These are phyloP conservation scores for Dromiciops gliroides DNA, from an alignment of 2,113 vertebrate genomes.

Conservation along the genomic window DNA sequence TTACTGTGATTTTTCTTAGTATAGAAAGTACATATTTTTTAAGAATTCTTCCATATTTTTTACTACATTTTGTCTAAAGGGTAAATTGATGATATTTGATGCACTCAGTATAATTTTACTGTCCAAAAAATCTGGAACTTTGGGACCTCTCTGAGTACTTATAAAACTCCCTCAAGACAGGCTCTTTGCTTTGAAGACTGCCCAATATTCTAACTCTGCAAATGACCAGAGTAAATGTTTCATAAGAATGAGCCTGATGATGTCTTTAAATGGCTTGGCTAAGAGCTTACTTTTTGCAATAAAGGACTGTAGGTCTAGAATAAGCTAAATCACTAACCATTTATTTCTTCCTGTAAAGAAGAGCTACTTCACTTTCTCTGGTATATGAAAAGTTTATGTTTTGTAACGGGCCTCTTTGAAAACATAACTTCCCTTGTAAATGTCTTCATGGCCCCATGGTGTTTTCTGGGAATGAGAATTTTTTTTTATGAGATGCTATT, in stretches of 20 bases:
- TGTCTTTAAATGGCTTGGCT: not conserved
- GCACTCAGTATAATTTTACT: not conserved
- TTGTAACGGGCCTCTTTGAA: not conserved
- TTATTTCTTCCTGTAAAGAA: not conserved
- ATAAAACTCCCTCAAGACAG: not conserved
- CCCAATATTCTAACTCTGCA: not conserved
- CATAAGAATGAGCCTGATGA: not conserved
- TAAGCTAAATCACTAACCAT: not conserved
- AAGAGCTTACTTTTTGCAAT: not conserved
- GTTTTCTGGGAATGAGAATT: not conserved
- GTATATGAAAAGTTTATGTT: not conserved
- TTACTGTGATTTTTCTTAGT: constrained; percentile 28
- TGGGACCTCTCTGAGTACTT: not conserved
- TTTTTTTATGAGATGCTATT: constrained; percentile 21
- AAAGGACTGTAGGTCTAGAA: not conserved
- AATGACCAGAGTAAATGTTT: not conserved
- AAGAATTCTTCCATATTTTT: constrained; percentile 17
- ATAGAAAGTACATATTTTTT: constrained; percentile 12
- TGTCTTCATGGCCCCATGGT: not conserved
- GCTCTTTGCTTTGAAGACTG: not conserved
- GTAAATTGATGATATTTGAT: constrained; percentile 28
- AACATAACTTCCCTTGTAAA: not conserved
- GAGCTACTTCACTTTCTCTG: not conserved
- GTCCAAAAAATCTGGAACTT: not conserved
- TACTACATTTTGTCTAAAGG: not conserved